These are phyloP conservation scores for Onychostruthus taczanowskii DNA, from an alignment of 2,113 vertebrate genomes.

Conservation along the genomic window DNA sequence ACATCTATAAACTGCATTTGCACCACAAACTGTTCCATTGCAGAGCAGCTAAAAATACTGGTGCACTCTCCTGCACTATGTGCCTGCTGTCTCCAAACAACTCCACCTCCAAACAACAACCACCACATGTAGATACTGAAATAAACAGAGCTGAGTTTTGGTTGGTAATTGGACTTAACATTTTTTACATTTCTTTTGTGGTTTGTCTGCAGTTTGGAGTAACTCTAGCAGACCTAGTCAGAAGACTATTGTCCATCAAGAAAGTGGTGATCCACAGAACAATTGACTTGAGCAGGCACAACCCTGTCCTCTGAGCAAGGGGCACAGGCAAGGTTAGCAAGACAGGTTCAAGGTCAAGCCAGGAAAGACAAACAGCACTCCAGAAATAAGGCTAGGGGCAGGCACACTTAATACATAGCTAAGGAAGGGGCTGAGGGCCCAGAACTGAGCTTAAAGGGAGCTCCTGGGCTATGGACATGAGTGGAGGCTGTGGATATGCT, in stretches of 20 bases:
- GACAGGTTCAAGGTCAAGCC: background rate
- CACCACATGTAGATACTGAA: background rate
- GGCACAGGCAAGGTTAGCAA: background rate
- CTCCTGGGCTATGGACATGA: too few species aligned
- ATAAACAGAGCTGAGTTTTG: background rate
- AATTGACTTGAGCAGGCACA: background rate
- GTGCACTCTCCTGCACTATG: background rate
- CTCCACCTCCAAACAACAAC: background rate
- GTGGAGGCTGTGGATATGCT: background rate
- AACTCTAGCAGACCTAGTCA: background rate
- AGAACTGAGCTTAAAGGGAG: background rate
- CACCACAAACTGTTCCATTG: background rate
- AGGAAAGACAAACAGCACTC: background rate
- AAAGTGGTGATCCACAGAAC: background rate
- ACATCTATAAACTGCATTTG: background rate
- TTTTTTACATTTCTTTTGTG: background rate
- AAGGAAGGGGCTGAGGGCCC: background rate
- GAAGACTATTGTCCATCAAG: background rate
- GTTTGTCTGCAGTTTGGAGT: background rate
- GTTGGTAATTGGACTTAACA: background rate
- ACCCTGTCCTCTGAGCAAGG: background rate
- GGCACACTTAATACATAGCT: background rate
- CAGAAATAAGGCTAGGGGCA: background rate
- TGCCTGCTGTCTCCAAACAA: background rate
- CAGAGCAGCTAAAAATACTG: background rate